Evolutionary conservation across 2,113 vertebrate genomes (phyloP), one percentile per base, ranked within the genome.

Genomic region (Beaufortia kweichowensis): DNA sequence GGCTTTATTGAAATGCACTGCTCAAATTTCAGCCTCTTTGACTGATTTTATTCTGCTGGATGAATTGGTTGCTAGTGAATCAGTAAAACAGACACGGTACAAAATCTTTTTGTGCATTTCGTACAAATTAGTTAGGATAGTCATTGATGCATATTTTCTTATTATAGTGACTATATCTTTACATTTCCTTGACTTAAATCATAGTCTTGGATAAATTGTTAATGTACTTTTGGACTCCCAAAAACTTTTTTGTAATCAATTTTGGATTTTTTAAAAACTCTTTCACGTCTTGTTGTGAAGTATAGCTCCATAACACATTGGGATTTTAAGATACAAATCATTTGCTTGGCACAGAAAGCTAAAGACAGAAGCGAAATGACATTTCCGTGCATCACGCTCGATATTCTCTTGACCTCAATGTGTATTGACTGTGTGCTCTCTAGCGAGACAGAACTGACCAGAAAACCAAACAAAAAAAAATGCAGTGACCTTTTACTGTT

Each of bases 381-480:
- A 46, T 77, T 76, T 80, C 39, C 63, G 19, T 56, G 43, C 33
- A 3, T 79, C 31, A 23, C 21, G 35, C 26, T 68, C 76, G 48
- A 74, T 75, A 68, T 79, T 74, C 57, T 26, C 56, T 68, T 75
- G 77, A 84, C 77, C 78, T 72, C 65, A 67, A 53, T 72, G 43
- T 46, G 65, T 80, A 84, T 78, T 82, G 80, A 78, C 71, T 80
- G 53, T 84, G 80, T 80, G 66, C 61, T 63, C 8, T 64, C 61
- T 72, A 59, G 73, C 31, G 56, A 81, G 72, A 43, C 53, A 72
- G 33, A 50, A 76, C 41, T 79, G 61, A n/a, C 41, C 65, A 28
- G 35, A 55, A 28, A 61, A 61, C 46, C 35, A n/a, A n/a, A n/a
- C 65, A 46, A 11, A 14, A 61, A 55, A 63, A 46, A 46, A 71